Conservation (phyloP, 2,888 invertebrate genomes). For the Megastigmus dorsalis region DNA sequence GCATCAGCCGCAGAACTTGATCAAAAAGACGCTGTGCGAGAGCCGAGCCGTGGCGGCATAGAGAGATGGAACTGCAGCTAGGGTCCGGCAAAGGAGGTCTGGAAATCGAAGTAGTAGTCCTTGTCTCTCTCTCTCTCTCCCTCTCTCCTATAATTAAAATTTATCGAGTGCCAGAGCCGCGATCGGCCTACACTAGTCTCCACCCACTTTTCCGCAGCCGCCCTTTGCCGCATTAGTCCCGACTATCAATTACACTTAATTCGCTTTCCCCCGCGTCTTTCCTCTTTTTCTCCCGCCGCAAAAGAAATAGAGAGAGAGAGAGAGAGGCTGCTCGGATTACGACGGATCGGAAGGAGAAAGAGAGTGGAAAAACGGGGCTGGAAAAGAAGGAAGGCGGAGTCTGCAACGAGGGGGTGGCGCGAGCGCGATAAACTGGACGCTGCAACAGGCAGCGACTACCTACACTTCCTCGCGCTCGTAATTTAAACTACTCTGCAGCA, state of each 20-base stretch:
- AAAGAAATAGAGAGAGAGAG: not conserved
- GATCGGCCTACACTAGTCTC: not conserved
- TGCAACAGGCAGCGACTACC: slow-evolving; percentile 48
- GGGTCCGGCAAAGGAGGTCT: not conserved
- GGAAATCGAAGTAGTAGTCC: too few species aligned
- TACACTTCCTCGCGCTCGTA: slow-evolving; percentile 19
- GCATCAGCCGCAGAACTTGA: too few species aligned
- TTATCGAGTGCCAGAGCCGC: slow-evolving; percentile 34
- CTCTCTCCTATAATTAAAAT: slow-evolving; percentile 51
- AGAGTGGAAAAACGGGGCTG: too few species aligned
- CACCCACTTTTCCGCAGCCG: not conserved
- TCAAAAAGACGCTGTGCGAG: too few species aligned
- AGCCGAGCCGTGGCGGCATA: too few species aligned
- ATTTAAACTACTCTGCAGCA: slow-evolving; percentile 39
- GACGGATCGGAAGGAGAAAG: too few species aligned
- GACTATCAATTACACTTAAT: slow-evolving; percentile 54
- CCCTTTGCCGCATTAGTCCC: slow-evolving; percentile 48
- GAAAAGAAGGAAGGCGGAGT: slow-evolving; percentile 50
- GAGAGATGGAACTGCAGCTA: too few species aligned
- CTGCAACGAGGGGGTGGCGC: too few species aligned
- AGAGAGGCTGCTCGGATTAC: slow-evolving; percentile 20
- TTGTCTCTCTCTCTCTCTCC: too few species aligned
- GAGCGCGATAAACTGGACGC: slow-evolving; percentile 39
- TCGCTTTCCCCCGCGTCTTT: slow-evolving; percentile 24
- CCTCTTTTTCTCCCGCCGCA: not conserved